phyloP scores from a whole-genome alignment of 2,113 vertebrate genomes.

The Oryzias woworae region DNA sequence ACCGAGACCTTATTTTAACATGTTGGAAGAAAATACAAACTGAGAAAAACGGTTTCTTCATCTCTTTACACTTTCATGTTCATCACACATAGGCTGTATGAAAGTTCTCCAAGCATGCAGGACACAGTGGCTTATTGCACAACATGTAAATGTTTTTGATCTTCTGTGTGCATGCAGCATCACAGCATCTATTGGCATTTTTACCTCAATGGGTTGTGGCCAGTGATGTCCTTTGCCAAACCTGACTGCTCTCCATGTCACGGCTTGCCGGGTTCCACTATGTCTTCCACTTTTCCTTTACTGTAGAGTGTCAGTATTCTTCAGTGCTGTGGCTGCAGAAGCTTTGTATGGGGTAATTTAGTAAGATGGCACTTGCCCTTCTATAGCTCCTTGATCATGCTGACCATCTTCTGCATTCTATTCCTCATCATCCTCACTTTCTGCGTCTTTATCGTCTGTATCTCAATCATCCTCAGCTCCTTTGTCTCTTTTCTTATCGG shows the following conservation, averaged over 20 bases:
- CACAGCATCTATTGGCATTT: neutral
- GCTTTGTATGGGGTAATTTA: too few species aligned
- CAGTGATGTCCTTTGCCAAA: neutral
- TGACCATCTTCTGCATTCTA: too few species aligned
- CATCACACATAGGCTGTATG: neutral
- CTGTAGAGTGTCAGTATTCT: accelerated
- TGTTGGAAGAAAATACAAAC: too few species aligned
- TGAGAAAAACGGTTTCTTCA: neutral
- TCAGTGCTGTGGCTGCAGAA: too few species aligned
- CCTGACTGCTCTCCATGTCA: neutral
- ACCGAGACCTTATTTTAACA: too few species aligned
- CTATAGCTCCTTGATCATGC: too few species aligned
- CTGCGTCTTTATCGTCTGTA: too few species aligned
- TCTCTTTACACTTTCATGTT: neutral
- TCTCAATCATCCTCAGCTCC: too few species aligned
- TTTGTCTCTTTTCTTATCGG: too few species aligned
- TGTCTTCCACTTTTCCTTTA: neutral
- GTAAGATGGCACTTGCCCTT: too few species aligned
- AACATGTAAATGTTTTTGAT: neutral
- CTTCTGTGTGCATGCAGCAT: neutral
- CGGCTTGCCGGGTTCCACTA: neutral
- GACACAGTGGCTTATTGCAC: neutral
- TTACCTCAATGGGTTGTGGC: neutral
- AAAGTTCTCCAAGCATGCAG: neutral
- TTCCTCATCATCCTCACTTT: too few species aligned